These are phyloP conservation scores for Coendou prehensilis DNA, from an alignment of 2,797 vertebrate genomes.

Conservation along the genomic window DNA sequence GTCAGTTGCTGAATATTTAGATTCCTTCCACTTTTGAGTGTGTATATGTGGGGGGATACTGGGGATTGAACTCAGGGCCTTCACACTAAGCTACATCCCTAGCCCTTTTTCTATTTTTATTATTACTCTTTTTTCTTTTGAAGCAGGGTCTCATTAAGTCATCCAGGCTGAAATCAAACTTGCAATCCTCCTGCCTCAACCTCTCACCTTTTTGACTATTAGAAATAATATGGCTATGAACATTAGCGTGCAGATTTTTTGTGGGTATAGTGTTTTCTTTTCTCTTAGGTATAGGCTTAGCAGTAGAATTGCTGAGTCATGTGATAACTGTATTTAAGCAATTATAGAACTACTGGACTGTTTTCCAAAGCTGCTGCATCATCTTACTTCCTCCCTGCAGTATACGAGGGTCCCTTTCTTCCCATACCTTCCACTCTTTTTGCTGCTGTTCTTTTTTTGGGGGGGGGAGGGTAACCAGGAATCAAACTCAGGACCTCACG, in stretches of 20 bases:
- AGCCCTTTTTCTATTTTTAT: neutral
- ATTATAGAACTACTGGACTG: neutral
- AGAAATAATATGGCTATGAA: constrained; percentile 17
- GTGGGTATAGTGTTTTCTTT: neutral
- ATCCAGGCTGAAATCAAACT: neutral
- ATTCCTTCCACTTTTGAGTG: neutral
- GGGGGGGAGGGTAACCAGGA: too few species aligned
- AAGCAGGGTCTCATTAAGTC: neutral
- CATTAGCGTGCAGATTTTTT: constrained; percentile 37
- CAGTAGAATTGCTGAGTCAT: constrained; percentile 8
- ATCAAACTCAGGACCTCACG: too few species aligned
- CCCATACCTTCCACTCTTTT: neutral
- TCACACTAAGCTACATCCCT: neutral
- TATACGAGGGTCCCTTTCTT: neutral
- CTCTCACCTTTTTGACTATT: neutral
- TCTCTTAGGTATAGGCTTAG: neutral
- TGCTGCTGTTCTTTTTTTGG: neutral
- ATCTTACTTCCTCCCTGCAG: neutral
- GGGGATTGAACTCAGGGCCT: neutral
- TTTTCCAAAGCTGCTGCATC: neutral
- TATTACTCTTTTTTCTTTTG: neutral
- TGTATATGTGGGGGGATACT: neutral
- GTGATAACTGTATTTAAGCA: neutral
- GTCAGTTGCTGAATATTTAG: neutral
- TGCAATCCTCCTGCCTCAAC: neutral